phyloP scores from a whole-genome alignment of 2,888 invertebrate genomes.

The Isotomurus palustris region DNA sequence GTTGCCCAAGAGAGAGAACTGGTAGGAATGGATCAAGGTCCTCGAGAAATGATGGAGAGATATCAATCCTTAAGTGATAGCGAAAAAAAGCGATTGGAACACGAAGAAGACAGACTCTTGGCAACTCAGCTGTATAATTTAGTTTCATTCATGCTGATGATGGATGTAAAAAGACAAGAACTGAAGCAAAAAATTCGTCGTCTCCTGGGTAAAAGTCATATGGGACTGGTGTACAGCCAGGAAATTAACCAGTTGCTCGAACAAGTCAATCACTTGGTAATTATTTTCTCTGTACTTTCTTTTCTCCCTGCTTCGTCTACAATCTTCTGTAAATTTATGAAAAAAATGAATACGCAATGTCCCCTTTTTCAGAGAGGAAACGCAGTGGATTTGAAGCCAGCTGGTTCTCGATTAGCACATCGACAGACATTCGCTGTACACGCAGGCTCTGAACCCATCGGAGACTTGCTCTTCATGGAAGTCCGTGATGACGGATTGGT shows the following conservation, averaged over 20 bases:
- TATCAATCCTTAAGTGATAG: slow-evolving; percentile 90
- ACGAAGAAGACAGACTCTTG: slow-evolving; percentile 93
- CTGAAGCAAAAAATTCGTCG: slow-evolving; percentile 82
- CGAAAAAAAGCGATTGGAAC: slow-evolving; percentile 88
- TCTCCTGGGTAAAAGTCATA: slow-evolving; percentile 94
- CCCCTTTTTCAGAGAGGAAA: slow-evolving; percentile 75
- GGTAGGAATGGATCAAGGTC: slow-evolving; percentile 99
- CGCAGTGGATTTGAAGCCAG: slow-evolving; percentile 92
- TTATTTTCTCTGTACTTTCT: background rate
- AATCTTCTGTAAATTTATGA: background rate
- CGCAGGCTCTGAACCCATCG: slow-evolving; percentile 86
- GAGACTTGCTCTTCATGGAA: slow-evolving; percentile 82
- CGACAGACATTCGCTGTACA: slow-evolving; percentile 98
- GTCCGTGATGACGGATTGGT: slow-evolving; percentile 95
- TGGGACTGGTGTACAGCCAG: slow-evolving; percentile 94
- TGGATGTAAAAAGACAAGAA: slow-evolving; percentile 78
- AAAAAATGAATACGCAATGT: background rate
- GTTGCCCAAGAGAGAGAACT: slow-evolving; percentile 96
- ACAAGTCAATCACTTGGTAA: slow-evolving; percentile 86
- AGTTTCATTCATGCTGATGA: slow-evolving; percentile 90
- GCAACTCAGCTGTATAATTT: slow-evolving; percentile 95
- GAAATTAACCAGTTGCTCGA: slow-evolving; percentile 95
- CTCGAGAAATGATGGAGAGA: slow-evolving; percentile 96
- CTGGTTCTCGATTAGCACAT: slow-evolving; percentile 90
- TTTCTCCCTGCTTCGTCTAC: background rate